Percentiles rank a stretch among this genome's conserved stretches.
These are phyloP conservation scores for Halictus ligatus DNA, from an alignment of 2,888 invertebrate species.

Conservation along the genomic window DNA sequence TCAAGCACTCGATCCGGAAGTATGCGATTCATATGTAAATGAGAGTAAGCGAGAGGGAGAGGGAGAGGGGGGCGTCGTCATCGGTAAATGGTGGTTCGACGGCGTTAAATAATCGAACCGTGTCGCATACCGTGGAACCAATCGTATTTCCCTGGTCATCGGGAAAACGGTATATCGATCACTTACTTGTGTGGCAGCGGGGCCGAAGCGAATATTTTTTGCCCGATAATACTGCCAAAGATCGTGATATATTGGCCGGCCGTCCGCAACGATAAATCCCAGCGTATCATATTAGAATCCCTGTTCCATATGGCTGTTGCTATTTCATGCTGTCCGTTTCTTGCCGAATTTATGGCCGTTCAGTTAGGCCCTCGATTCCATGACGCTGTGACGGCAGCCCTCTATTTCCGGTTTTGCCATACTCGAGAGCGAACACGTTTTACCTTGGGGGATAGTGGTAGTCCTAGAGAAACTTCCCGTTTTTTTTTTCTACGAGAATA, in stretches of 20 bases:
- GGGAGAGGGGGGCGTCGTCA: not conserved
- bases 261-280: constrained; percentile 57
- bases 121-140: not conserved
- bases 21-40: not conserved
- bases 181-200: not conserved
- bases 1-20: not conserved
- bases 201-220: constrained; percentile 31
- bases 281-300: constrained; percentile 61
- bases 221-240: constrained; percentile 41
- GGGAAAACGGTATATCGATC: constrained; percentile 40
- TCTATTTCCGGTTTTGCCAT: constrained; percentile 25
- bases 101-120: not conserved
- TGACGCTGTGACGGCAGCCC: constrained; percentile 13
- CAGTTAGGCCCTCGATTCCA: constrained; percentile 32
- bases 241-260: constrained; percentile 51
- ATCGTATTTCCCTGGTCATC: not conserved
- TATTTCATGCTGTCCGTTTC: constrained; percentile 56
- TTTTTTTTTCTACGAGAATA: not conserved
- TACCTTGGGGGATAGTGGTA: not conserved
- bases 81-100: not conserved
- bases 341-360: constrained; percentile 49
- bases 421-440: not conserved
- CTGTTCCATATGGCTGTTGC: constrained; percentile 49
- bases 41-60: not conserved
- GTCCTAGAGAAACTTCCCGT: not conserved